phyloP scores from a whole-genome alignment of 2,797 vertebrate genomes.

The Pelobates cultripes region DNA sequence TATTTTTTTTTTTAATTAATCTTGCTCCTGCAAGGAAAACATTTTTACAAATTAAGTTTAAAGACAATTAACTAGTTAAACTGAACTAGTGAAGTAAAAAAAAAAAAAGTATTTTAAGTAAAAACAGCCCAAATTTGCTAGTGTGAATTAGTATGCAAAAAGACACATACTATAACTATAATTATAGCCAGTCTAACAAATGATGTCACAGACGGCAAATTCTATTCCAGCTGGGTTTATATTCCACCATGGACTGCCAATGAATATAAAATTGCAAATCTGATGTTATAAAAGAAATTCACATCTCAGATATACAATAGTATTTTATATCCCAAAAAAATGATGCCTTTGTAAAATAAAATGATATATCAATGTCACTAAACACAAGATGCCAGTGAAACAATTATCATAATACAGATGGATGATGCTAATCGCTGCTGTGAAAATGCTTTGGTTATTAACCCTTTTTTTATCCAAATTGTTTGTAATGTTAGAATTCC shows the following conservation, averaged over 20 bases:
- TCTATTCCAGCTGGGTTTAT: conserved; percentile 29
- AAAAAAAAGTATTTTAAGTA: background rate
- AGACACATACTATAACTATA: background rate
- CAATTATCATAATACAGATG: conserved; percentile 11
- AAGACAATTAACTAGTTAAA: no score
- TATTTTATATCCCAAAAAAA: conserved; percentile 8
- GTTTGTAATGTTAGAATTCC: no score
- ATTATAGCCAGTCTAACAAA: conserved; percentile 15
- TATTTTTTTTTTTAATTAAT: no score
- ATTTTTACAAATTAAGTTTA: no score
- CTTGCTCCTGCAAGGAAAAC: no score
- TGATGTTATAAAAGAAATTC: conserved; percentile 12
- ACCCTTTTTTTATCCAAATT: no score
- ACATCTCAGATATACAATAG: conserved; percentile 19
- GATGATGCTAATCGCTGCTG: no score
- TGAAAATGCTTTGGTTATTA: no score
- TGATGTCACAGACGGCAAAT: conserved; percentile 18
- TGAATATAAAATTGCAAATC: conserved; percentile 16
- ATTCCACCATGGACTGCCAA: background rate
- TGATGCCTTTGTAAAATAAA: conserved; percentile 27
- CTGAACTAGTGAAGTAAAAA: no score
- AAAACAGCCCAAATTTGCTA: background rate
- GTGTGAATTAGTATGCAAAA: background rate
- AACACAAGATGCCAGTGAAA: conserved; percentile 20
- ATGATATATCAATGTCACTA: conserved; percentile 29